Evolutionary conservation across 2,888 invertebrate species (phyloP), one percentile per base, ranked within the genome.

Genomic region (Eupithecia insigniata): DNA sequence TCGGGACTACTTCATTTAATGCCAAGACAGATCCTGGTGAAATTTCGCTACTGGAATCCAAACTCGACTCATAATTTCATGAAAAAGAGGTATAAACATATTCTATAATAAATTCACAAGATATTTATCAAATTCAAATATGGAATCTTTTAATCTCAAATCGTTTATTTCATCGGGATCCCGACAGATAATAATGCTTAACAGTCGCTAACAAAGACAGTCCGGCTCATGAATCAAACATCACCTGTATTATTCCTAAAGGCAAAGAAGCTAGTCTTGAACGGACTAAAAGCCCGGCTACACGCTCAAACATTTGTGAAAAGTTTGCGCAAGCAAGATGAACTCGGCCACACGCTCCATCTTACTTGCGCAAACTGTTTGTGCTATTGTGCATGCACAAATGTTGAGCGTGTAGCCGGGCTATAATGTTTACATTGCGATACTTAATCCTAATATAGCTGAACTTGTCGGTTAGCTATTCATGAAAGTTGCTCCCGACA

Each of bases 401-500:
- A n/a, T n/a, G n/a, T n/a, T n/a, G n/a, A n/a, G n/a, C n/a, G n/a
- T n/a, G n/a, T n/a, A n/a, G n/a, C n/a, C n/a, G n/a, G n/a, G n/a
- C n/a, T n/a, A n/a, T n/a, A n/a, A 80, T 85, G 83, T 86, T 87
- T 85, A 85, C 83, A 82, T 84, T 80, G 82, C 81, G 79, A 81
- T 82, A 82, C 83, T 82, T 78, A 82, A 80, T 83, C 81, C 79
- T 84, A 85, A 79, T 84, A 82, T 79, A 82, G 82, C 87, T 89
- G 85, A 90, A 89, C 89, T 86, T 89, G 90, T 88, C 88, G 82
- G 90, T 90, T 90, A 86, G 87, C 88, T 91, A 92, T 91, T 91
- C 91, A 92, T 90, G 93, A 92, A 93, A 93, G 93, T 93, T 92
- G 92, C 89, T 89, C 89, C 86, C 84, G 83, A 82, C 83, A 79